Conservation (phyloP, 2,797 vertebrate genomes). For the Acipenser oxyrinchus region DNA sequence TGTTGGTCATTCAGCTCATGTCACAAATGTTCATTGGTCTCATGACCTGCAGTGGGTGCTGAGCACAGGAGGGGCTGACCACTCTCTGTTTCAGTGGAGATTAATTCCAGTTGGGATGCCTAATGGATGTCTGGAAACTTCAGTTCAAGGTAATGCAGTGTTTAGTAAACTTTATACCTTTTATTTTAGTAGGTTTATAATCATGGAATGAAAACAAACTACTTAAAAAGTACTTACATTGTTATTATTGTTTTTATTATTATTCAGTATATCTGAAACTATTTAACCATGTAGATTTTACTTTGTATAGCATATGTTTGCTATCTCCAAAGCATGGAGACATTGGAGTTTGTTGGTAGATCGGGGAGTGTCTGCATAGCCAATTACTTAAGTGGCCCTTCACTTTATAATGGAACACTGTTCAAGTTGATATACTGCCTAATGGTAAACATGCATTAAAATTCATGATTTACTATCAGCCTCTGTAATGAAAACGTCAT, state of each 20-base stretch:
- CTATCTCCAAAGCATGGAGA: neutral
- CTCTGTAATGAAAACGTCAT: neutral
- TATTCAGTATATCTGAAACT: too few relatives aligned
- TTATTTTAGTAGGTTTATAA: too few relatives aligned
- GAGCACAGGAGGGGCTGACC: conserved; percentile 89
- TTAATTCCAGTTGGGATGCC: conserved; percentile 86
- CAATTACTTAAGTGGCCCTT: too few relatives aligned
- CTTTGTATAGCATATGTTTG: too few relatives aligned
- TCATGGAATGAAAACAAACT: too few relatives aligned
- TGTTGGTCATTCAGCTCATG: conserved; percentile 87
- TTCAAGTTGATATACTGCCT: neutral
- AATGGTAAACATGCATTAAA: neutral
- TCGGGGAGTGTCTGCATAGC: too few relatives aligned
- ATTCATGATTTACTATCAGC: neutral
- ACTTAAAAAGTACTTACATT: too few relatives aligned
- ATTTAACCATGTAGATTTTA: too few relatives aligned
- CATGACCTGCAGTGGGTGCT: conserved; percentile 90
- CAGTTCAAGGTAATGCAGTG: conserved; percentile 71
- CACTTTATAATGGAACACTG: too few relatives aligned
- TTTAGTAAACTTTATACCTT: neutral
- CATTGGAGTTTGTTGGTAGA: neutral
- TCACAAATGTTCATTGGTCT: conserved; percentile 92
- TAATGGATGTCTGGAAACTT: conserved; percentile 74
- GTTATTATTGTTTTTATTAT: too few relatives aligned
- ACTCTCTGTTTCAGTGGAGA: conserved; percentile 91